Percentiles rank a stretch among this genome's conserved stretches.
These are phyloP conservation scores for Oscheius sp. DNA, from an alignment of 1,140 invertebrate species.

Conservation along the genomic window DNA sequence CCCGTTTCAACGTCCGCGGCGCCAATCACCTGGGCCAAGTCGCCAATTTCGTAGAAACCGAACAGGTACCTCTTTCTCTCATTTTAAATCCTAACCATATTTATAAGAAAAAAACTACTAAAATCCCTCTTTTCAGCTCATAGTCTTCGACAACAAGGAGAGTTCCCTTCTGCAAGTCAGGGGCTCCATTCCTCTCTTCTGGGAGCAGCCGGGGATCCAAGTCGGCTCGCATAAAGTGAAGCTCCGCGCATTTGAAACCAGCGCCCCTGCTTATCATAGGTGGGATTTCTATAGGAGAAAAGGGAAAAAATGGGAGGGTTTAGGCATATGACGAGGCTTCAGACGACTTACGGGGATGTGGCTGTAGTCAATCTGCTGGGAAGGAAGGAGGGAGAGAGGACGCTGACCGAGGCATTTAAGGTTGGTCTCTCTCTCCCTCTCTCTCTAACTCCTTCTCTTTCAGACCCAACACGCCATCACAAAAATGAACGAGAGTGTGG, in stretches of 20 bases:
- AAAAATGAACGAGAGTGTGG: conserved; percentile 71
- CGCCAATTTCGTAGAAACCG: conserved; percentile 99
- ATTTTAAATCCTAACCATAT: neutral
- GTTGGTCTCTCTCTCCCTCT: conserved; percentile 59
- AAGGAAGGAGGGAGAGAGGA: conserved; percentile 91
- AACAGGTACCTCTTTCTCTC: conserved; percentile 70
- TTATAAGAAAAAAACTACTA: neutral
- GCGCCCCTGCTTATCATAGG: conserved; percentile 80
- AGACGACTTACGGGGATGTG: conserved; percentile 84
- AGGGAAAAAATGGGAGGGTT: conserved; percentile 1
- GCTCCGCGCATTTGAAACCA: conserved; percentile 86
- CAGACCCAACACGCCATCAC: conserved; percentile 80
- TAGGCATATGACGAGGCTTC: conserved; percentile 80
- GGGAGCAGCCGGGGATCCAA: conserved; percentile 98
- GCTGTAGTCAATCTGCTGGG: conserved; percentile 88
- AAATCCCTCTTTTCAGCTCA: conserved; percentile 63
- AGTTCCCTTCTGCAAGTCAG: conserved; percentile 73
- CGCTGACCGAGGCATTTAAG: conserved; percentile 88
- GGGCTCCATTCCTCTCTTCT: conserved; percentile 94
- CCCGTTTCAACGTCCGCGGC: conserved; percentile 93
- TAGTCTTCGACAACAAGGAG: conserved; percentile 77
- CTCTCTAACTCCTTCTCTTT: conserved; percentile 41
- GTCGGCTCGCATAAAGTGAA: conserved; percentile 98
- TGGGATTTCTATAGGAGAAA: neutral
- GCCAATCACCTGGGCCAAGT: conserved; percentile 98